Base-by-base conservation (phyloP, 2,113 vertebrate species). In the Hypomesus transpacificus region DNA sequence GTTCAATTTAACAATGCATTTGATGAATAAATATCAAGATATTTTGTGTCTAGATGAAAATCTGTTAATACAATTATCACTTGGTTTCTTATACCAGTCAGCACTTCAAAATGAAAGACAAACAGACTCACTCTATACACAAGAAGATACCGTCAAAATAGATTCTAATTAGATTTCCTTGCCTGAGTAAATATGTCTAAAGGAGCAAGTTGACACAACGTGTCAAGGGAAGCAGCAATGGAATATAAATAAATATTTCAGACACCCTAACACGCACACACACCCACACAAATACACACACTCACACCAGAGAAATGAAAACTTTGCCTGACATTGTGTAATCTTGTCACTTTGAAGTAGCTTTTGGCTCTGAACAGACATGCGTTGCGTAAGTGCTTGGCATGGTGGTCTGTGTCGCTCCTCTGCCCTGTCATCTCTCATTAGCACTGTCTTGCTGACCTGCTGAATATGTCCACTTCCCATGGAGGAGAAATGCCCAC, bases 61-160 rank as follows among this genome's bases (percentile, higher is more conserved):
- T 84, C 83, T 78, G 71, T 83, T 86, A 78, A 88, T 82, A 76
- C 74, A 69, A 80, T 76, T 66, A 64, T 52, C 24, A 62, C 73
- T 77, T 69, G 81, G 75, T 79, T 83, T 79, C 66, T 68, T 59
- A 71, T 63, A 72, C 51, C 21, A 75, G 65, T 75, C 81, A 70
- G 67, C 64, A 63, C 75, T 77, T 66, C 78, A 77, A 72, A 82
- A 82, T 82, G 51, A 83, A 84, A 81, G 68, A 69, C 76, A 84
- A 81, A 82, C 75, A 84, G 69, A 75, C 79, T 81, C 73, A 65
- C 58, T 80, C 66, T 73, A 70, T 68, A 77, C 71, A 80, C 72
- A 74, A 82, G 69, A 68, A 31, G 69, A 80, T 84, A 75, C 57
- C 77, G 75, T 80, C 76, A 80, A 72, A 82, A 84, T 75, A 77